Evolutionary conservation across 2,888 invertebrate genomes (phyloP).

Genomic region (Alentia gelatinosa): DNA sequence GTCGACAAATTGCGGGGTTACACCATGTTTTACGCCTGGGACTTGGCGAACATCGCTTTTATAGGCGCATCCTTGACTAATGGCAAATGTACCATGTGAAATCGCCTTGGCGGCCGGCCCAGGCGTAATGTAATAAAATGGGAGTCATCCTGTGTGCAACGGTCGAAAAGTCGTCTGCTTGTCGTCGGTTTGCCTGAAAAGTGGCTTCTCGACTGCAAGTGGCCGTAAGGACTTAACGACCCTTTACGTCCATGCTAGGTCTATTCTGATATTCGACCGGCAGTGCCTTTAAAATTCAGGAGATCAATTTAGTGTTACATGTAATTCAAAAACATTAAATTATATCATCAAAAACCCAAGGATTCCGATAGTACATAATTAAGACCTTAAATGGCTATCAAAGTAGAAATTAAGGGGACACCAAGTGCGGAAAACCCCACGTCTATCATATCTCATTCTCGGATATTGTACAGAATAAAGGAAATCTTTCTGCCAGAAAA

Average conservation of each 20-base stretch:
- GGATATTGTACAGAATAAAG: too few species aligned
- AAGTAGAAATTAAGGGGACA: too few species aligned
- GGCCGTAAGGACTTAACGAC: background rate
- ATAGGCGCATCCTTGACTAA: background rate
- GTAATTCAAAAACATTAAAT: too few species aligned
- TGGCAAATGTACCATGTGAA: conserved; percentile 22
- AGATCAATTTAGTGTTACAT: background rate
- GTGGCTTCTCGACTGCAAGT: background rate
- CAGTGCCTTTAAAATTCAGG: too few species aligned
- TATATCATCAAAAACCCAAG: too few species aligned
- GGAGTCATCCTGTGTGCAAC: background rate
- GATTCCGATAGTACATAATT: too few species aligned
- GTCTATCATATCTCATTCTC: too few species aligned
- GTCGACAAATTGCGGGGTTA: background rate
- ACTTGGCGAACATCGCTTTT: background rate
- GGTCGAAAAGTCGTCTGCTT: background rate
- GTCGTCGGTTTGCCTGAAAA: background rate
- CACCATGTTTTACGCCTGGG: background rate
- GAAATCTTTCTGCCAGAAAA: too few species aligned
- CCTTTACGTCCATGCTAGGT: background rate
- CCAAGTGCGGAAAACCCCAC: too few species aligned
- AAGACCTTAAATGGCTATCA: too few species aligned
- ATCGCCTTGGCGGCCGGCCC: background rate
- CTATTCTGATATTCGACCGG: background rate
- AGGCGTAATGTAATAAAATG: background rate